Evolutionary conservation across 2,113 vertebrate species (phyloP).

Genomic region (Oreochromis aureus): DNA sequence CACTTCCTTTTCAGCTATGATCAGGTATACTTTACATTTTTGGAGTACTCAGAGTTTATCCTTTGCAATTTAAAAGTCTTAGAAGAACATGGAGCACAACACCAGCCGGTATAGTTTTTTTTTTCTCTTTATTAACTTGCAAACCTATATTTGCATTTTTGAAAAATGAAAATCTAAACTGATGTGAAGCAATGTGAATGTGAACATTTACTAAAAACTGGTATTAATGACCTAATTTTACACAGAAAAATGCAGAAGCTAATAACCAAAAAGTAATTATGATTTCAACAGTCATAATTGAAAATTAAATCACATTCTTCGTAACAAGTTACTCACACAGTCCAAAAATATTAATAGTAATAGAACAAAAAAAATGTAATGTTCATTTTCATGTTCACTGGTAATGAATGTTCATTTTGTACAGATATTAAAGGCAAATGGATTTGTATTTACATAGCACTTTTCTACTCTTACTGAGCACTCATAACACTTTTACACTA

Average conservation of each 20-base stretch:
- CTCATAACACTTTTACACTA: neutral
- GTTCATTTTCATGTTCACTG: neutral
- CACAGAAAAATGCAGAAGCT: neutral
- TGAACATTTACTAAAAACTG: neutral
- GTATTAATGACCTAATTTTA: neutral
- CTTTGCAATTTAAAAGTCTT: neutral
- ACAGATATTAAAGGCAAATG: neutral
- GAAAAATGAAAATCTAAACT: neutral
- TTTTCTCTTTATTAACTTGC: neutral
- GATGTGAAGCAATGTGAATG: neutral
- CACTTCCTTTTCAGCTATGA: neutral
- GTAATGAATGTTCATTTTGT: neutral
- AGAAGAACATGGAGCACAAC: neutral
- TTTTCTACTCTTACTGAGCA: neutral
- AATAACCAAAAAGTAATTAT: neutral
- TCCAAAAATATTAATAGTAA: neutral
- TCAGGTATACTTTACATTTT: neutral
- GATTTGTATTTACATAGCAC: neutral
- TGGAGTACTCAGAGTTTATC: neutral
- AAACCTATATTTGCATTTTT: neutral
- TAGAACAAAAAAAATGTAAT: neutral
- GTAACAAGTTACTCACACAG: neutral
- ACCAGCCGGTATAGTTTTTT: neutral
- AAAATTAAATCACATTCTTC: neutral
- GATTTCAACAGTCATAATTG: neutral